Conservation (phyloP, 2,113 vertebrate genomes). For the Colinus virginianus region DNA sequence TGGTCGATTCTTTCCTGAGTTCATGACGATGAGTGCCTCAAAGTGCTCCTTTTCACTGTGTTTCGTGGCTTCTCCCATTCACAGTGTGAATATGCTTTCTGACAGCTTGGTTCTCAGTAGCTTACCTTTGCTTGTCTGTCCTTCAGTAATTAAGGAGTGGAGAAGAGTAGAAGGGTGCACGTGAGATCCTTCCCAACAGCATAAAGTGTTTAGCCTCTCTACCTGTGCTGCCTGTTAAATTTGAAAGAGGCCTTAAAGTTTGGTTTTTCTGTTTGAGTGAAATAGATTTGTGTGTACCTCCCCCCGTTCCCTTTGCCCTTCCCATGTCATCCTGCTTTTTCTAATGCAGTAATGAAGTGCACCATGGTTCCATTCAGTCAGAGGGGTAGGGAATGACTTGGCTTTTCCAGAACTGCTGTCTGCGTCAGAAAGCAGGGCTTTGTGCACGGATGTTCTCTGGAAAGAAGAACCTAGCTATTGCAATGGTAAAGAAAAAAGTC, state of each 20-base stretch:
- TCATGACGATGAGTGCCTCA: neutral
- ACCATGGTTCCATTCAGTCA: neutral
- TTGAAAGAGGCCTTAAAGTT: neutral
- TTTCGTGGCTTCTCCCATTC: neutral
- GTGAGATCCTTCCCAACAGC: neutral
- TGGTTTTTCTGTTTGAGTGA: neutral
- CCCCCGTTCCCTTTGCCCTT: neutral
- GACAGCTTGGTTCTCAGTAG: neutral
- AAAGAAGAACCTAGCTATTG: neutral
- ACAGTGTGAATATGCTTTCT: neutral
- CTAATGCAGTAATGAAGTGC: neutral
- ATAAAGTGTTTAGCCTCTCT: neutral
- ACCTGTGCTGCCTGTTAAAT: neutral
- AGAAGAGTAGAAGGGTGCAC: fast-evolving
- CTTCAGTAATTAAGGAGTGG: neutral
- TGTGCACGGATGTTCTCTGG: neutral
- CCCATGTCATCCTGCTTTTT: neutral
- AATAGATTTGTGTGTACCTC: too few relatives aligned
- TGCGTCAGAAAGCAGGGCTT: neutral
- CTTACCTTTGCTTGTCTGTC: neutral
- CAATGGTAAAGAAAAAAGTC: neutral
- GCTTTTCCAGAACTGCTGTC: neutral
- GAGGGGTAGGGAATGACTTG: neutral
- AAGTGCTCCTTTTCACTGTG: neutral
- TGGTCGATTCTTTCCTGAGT: neutral